Evolutionary conservation across 1,140 invertebrate genomes (phyloP).

Genomic region (Lordiphosa mommai): DNA sequence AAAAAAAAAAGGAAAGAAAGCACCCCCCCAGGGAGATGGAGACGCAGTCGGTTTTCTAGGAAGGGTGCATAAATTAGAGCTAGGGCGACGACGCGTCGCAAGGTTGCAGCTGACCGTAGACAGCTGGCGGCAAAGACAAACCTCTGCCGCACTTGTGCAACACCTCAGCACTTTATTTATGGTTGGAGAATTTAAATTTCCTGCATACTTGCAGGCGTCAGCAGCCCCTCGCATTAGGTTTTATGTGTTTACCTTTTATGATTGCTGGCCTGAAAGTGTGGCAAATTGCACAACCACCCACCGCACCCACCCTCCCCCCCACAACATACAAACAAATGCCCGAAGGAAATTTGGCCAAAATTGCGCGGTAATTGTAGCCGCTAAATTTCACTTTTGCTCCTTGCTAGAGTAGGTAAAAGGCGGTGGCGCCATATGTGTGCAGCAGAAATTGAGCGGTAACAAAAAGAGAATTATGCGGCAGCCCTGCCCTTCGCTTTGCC

Average conservation of each 20-base stretch:
- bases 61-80: constrained; percentile 78
- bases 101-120: constrained; percentile 69
- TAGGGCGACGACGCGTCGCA: constrained; percentile 27
- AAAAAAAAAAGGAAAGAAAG: constrained; percentile 52
- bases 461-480: constrained; percentile 65
- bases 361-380: constrained; percentile 75
- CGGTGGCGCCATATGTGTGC: constrained; percentile 40
- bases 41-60: constrained; percentile 54
- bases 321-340: constrained; percentile 9
- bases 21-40: constrained; percentile 30
- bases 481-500: neutral
- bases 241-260: constrained; percentile 55
- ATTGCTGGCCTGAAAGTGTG: constrained; percentile 57
- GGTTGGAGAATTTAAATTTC: constrained; percentile 58
- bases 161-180: constrained; percentile 63
- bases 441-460: constrained; percentile 65
- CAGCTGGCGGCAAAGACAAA: constrained; percentile 20
- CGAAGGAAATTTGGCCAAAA: constrained; percentile 70
- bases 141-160: constrained; percentile 46
- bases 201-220: too few relatives aligned
- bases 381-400: constrained; percentile 74
- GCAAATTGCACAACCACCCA: constrained; percentile 50
- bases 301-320: too few relatives aligned
- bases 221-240: constrained; percentile 26
- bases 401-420: neutral